Evolutionary conservation across 2,113 vertebrate genomes (phyloP).

Genomic region (Toxotes jaculatrix): DNA sequence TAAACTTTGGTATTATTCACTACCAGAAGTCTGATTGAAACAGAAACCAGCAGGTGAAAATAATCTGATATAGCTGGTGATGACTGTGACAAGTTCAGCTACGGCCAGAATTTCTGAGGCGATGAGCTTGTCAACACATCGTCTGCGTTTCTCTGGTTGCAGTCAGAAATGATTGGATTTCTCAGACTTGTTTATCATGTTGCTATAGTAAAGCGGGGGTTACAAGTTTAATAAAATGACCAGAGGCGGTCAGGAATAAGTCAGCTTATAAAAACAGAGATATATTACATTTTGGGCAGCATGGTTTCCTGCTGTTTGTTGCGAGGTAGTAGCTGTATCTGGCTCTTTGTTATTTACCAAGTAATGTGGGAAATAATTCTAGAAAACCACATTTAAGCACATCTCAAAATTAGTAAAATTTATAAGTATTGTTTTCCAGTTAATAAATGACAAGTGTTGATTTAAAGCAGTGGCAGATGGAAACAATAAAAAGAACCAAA

Average conservation of each 20-base stretch:
- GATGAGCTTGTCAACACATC: background rate
- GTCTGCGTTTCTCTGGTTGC: background rate
- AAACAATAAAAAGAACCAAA: no score
- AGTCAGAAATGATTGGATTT: slow-evolving; percentile 7
- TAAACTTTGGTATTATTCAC: background rate
- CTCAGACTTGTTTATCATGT: background rate
- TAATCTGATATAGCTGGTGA: background rate
- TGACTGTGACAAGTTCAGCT: background rate
- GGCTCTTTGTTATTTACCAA: background rate
- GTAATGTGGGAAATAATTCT: background rate
- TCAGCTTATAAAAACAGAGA: slow-evolving; percentile 11
- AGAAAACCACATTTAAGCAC: slow-evolving; percentile 8
- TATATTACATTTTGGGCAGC: slow-evolving; percentile 7
- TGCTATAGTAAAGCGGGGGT: background rate
- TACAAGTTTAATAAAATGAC: background rate
- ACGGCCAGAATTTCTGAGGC: background rate
- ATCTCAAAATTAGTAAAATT: background rate
- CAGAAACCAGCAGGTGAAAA: no score
- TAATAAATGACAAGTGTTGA: no score
- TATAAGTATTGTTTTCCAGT: no score
- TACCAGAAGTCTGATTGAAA: background rate
- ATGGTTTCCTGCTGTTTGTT: background rate
- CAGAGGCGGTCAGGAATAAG: slow-evolving; percentile 1
- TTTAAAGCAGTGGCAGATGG: no score
- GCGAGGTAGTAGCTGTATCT: background rate